These are phyloP conservation scores for Trachelus troglodyta DNA, from an alignment of 2,888 invertebrate species.

Conservation along the genomic window DNA sequence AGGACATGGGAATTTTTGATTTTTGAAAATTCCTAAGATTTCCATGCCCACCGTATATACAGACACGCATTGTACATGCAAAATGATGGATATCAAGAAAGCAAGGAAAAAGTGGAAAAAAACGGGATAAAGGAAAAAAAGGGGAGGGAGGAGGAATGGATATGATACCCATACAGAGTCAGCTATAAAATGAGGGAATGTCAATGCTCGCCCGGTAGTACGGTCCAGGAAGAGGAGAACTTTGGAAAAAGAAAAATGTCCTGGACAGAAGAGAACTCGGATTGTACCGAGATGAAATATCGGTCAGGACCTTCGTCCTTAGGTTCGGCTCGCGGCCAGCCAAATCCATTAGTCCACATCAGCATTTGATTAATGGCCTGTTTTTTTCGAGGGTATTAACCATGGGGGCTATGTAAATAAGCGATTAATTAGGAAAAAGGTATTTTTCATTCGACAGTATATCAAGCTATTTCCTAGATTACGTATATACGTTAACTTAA, in stretches of 20 bases:
- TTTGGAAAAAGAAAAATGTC: background rate
- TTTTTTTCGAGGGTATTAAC: conserved; percentile 17
- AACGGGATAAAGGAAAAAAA: background rate
- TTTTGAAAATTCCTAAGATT: background rate
- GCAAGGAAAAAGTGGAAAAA: background rate
- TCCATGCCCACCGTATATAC: background rate
- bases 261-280: background rate
- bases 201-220: background rate
- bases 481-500: background rate
- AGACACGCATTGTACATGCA: background rate
- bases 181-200: background rate
- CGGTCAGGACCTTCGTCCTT: background rate
- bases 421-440: conserved; percentile 22
- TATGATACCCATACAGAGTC: background rate
- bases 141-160: background rate
- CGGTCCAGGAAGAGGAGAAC: background rate
- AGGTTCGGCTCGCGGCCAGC: background rate
- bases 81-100: background rate
- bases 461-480: background rate
- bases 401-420: conserved; percentile 20
- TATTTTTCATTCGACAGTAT: conserved; percentile 15
- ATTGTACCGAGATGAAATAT: background rate
- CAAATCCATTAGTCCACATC: conserved; percentile 19
- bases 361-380: conserved; percentile 22
- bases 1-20: background rate